A percentile compares a stretch with the other conserved stretches of the same genome.
Conservation (phyloP, 2,888 invertebrate genomes). For the Acleris literana region DNA sequence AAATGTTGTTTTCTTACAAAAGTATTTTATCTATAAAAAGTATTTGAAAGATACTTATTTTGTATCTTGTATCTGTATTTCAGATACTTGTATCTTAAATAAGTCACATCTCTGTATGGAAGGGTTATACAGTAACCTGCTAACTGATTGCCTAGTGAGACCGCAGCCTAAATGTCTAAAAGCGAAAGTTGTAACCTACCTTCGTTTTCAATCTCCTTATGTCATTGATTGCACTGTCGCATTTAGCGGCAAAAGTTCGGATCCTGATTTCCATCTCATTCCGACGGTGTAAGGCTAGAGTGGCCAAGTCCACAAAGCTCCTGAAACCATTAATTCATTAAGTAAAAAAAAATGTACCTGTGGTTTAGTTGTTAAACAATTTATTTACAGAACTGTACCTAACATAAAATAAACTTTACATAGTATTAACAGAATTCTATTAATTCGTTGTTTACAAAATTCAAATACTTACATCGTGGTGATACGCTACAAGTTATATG, state of each 20-base stretch:
- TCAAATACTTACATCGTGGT: conserved; percentile 44
- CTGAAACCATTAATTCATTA: conserved; percentile 49
- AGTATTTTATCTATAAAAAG: too few relatives aligned
- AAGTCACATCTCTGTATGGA: too few relatives aligned
- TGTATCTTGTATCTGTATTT: too few relatives aligned
- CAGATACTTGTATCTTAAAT: too few relatives aligned
- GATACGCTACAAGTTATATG: too few relatives aligned
- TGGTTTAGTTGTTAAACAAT: background rate
- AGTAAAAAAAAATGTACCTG: conserved; percentile 4
- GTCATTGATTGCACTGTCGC: conserved; percentile 63
- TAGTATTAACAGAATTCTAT: too few relatives aligned
- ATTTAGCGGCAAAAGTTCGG: conserved; percentile 62
- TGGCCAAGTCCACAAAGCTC: conserved; percentile 74
- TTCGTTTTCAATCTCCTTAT: conserved; percentile 66
- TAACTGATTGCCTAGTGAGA: too few relatives aligned
- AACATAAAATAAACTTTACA: too few relatives aligned
- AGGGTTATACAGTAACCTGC: too few relatives aligned
- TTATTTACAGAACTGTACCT: too few relatives aligned
- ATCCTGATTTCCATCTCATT: conserved; percentile 70
- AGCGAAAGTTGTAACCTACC: conserved; percentile 49
- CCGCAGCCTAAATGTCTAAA: background rate
- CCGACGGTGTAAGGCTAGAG: conserved; percentile 68
- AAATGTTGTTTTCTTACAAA: too few relatives aligned
- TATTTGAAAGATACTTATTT: too few relatives aligned
- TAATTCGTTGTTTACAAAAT: background rate